Evolutionary conservation across 64 coral and sea anemone species (phyloP), one percentile per base, ranked within the genome.

Genomic region (Montipora capricornis): DNA sequence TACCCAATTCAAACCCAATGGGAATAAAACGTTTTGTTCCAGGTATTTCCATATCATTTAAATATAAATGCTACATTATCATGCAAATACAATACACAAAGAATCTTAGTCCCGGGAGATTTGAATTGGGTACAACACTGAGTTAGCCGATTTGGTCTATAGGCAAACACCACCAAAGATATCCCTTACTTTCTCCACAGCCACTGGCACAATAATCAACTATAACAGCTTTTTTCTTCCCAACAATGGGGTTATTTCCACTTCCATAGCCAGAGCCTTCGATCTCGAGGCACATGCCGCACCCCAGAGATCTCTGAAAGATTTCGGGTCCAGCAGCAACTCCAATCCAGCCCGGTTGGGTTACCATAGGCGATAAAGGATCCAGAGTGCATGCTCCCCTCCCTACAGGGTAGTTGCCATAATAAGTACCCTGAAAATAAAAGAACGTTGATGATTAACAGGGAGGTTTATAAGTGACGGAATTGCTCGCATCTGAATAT

Each of bases 271-370:
- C 77, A 17, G 74, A 89, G 12, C 89, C 90, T 44, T 85, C 76
- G 50, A 98, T 98, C 58, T 95, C 84, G 11, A 98, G 87, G 13
- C 96, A 98, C 96, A 95, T 98, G 47, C 93, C 96, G 49, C 96
- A 98, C 14, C 89, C 93, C 5, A 98, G 74, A 45, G 91, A 94
- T 4, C 86, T 53, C 70, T 94, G 96, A 77, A 75, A 98, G 45
- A 62, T 71, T 17, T 77, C 61, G 4, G 78, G 87, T 12, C 78
- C 93, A 15, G 87, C 96, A 51, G 93, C 89, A 44, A 98, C 96
- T 50, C 52, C 76, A 74, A 98, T 89, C 96, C 96, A 98, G 6
- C 74, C 85, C 13, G 83, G 70, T 68, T 89, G 89, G 24, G 14
- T 95, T 50, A 80, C 79, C 79, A 95, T 85, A 58, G 96, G 96